Evolutionary conservation across 2,113 vertebrate genomes (phyloP).

Genomic region (Eurystomus gularis): DNA sequence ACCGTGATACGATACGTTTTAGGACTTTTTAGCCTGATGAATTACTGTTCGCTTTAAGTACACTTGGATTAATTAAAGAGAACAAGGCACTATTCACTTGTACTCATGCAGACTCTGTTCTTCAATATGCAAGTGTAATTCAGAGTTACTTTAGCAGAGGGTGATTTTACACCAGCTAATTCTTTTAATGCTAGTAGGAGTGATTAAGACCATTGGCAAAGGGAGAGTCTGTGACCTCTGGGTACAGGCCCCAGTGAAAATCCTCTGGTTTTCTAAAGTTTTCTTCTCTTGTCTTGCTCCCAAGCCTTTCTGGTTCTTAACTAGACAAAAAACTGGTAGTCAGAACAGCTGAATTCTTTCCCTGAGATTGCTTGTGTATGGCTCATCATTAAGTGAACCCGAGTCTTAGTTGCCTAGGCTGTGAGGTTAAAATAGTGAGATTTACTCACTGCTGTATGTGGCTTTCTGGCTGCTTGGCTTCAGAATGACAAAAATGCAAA

Average conservation of each 20-base stretch:
- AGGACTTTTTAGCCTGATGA: not conserved
- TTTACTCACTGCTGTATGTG: not conserved
- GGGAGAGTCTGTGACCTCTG: not conserved
- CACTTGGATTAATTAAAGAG: slow-evolving; percentile 12
- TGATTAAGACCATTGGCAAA: not conserved
- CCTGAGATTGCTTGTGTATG: not conserved
- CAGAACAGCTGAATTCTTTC: not conserved
- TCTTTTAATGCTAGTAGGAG: not conserved
- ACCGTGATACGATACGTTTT: not conserved
- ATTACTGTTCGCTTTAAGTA: not conserved
- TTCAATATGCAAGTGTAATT: not conserved
- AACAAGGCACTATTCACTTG: not conserved
- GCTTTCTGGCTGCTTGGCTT: slow-evolving; percentile 4
- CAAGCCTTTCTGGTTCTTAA: not conserved
- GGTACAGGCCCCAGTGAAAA: not conserved
- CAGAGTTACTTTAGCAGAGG: not conserved
- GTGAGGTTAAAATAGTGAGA: not conserved
- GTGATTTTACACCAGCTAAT: not conserved
- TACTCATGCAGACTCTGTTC: not conserved
- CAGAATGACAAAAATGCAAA: not conserved
- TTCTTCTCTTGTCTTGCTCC: not conserved
- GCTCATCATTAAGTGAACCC: not conserved
- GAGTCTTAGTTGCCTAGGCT: not conserved
- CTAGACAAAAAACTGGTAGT: not conserved
- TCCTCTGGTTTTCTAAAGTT: not conserved